Percentiles rank a stretch among this genome's conserved stretches.
phyloP scores from a whole-genome alignment of 2,797 vertebrate species.

The Spondyliosoma cantharus region DNA sequence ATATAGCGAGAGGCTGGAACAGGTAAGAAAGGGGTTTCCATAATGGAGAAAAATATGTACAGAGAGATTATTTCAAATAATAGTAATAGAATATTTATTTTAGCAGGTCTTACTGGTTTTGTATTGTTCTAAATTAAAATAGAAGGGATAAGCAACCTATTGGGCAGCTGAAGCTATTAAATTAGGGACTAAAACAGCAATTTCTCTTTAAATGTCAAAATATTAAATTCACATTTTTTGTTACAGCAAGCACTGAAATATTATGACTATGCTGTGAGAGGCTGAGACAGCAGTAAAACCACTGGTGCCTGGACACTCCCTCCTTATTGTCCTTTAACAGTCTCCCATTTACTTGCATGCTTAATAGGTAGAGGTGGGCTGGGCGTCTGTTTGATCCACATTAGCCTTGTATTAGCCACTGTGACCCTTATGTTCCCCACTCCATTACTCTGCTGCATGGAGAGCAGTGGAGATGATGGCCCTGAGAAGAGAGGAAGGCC shows the following conservation, averaged over 20 bases:
- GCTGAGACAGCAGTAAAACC: conserved; percentile 53
- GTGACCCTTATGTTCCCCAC: conserved; percentile 84
- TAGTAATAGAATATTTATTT: not conserved
- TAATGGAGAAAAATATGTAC: conserved; percentile 7
- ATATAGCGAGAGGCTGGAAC: conserved; percentile 47
- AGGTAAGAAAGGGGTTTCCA: conserved; percentile 17
- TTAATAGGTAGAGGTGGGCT: conserved; percentile 78
- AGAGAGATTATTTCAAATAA: not conserved
- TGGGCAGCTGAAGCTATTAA: not conserved
- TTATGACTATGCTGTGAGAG: conserved; percentile 39
- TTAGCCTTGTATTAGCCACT: conserved; percentile 82
- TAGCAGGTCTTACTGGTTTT: not conserved
- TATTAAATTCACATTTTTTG: conserved; percentile 7
- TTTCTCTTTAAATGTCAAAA: conserved; percentile 21
- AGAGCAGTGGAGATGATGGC: conserved; percentile 76
- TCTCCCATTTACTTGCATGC: conserved; percentile 63
- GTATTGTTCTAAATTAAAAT: not conserved
- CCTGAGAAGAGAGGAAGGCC: conserved; percentile 70
- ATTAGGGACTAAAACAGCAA: conserved; percentile 3
- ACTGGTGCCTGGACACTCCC: conserved; percentile 53
- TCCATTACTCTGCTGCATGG: conserved; percentile 80
- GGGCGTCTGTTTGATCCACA: conserved; percentile 77
- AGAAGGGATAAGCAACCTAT: not conserved
- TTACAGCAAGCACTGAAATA: conserved; percentile 31
- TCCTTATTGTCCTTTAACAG: conserved; percentile 68